Evolutionary conservation across 2,113 vertebrate species (phyloP).

Genomic region (Pangasianodon hypophthalmus): DNA sequence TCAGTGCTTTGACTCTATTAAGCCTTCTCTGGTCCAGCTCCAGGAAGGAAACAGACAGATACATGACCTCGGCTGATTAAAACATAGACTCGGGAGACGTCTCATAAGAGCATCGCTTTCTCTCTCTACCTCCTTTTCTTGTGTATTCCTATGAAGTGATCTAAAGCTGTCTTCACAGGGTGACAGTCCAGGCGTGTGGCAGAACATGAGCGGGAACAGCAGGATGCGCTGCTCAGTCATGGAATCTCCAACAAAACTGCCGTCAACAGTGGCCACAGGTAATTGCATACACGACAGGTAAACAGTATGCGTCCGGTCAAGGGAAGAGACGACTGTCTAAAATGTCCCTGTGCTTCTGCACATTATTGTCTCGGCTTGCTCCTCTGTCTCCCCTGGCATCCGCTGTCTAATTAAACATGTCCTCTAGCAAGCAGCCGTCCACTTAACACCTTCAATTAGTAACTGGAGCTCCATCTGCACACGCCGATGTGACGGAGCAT

Average conservation of each 20-base stretch:
- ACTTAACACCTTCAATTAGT: slow-evolving; percentile 73
- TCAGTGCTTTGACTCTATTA: slow-evolving; percentile 56
- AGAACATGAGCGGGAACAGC: slow-evolving; percentile 45
- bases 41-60: slow-evolving; percentile 26
- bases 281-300: slow-evolving; percentile 60
- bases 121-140: background rate
- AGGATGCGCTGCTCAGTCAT: slow-evolving; percentile 48
- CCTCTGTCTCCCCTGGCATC: slow-evolving; percentile 56
- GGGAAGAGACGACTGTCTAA: slow-evolving; percentile 28
- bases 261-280: slow-evolving; percentile 48
- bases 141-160: slow-evolving; percentile 20
- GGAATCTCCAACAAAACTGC: slow-evolving; percentile 31
- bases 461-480: slow-evolving; percentile 60
- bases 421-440: slow-evolving; percentile 65
- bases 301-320: slow-evolving; percentile 52
- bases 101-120: background rate
- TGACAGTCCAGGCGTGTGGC: slow-evolving; percentile 24
- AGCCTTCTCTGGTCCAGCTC: slow-evolving; percentile 35
- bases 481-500: slow-evolving; percentile 45
- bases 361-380: slow-evolving; percentile 39
- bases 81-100: slow-evolving; percentile 11
- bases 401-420: slow-evolving; percentile 71
- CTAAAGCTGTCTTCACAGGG: slow-evolving; percentile 19
- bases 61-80: slow-evolving; percentile 63
- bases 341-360: slow-evolving; percentile 36